Evolutionary conservation across 2,113 vertebrate genomes (phyloP), one percentile per base, ranked within the genome.

Genomic region (Hippocampus zosterae): DNA sequence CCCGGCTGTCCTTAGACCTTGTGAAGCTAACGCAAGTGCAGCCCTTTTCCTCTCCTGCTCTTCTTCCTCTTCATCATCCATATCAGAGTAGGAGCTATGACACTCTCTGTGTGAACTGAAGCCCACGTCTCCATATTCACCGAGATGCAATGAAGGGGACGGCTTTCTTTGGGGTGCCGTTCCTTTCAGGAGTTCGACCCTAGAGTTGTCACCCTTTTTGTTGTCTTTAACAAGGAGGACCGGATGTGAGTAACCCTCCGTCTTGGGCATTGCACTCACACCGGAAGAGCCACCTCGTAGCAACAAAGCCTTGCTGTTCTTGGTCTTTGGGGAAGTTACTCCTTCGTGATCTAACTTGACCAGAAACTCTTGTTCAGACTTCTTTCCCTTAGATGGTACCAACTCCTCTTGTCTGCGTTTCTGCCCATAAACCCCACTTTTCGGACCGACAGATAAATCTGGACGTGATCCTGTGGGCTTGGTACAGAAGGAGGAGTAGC

Each of bases 261-360:
- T n/a, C 87, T 89, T 85, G 80, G 91, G 72, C 69, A 94, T 87
- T 73, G 88, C 72, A 60, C 79, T 77, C 76, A 92, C 73, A 60
- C 77, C 91, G 40, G 94, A 89, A 11, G 88, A 78, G 19, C 79
- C 87, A 19, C 87, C 82, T 70, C 87, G 68, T 83, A 93, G 56
- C 37, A 97, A 88, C 77, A 98, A 88, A 0, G 96, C 94, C 69
- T 97, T 97, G 83, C 95, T 94, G 82, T 91, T 95, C 87, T 98
- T 99, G 71, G 95, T 98, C 87, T 99, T 99, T 57, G 96, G 96
- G 8, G 96, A 97, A 0, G 94, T 99, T 72, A 98, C 96, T 1
- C 97, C 96, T 82, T 98, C 96, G 2, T 98, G 97, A 87, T 98
- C 97, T 84, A 99, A 91, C 87, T 99, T 98, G 66, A 99, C 93